Conservation (phyloP, 2,113 vertebrate species). For the Phoenicopterus ruber region DNA sequence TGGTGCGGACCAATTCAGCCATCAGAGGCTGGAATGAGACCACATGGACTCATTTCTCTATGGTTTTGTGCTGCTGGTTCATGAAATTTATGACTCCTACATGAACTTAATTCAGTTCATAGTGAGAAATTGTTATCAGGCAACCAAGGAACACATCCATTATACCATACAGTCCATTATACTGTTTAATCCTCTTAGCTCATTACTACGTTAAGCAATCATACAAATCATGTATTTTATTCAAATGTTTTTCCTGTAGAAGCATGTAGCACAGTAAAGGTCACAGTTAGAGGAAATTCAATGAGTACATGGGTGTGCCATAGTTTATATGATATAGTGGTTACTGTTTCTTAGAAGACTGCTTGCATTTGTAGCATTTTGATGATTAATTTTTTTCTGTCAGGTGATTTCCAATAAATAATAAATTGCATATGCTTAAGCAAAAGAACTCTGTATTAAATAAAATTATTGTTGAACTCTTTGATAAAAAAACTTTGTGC, state of each 20-base stretch:
- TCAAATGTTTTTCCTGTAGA: not conserved
- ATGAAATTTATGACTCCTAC: not conserved
- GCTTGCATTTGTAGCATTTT: not conserved
- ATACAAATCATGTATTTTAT: not conserved
- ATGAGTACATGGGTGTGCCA: rapidly evolving
- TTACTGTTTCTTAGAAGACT: not conserved
- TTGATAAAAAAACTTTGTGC: not conserved
- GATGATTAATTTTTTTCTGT: not conserved
- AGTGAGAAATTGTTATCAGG: not conserved
- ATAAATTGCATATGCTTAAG: not conserved
- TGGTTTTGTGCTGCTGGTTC: not conserved
- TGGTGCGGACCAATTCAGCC: not conserved
- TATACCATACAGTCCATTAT: not conserved
- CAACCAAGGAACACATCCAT: not conserved
- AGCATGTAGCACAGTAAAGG: not conserved
- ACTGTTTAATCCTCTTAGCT: not conserved
- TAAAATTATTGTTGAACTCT: not conserved
- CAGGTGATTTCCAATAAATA: not conserved
- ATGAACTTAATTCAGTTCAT: not conserved
- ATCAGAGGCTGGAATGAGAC: not conserved
- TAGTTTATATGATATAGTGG: not conserved
- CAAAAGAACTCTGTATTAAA: not conserved
- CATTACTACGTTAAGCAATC: not conserved
- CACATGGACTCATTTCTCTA: not conserved
- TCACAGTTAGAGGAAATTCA: not conserved